A percentile compares a stretch with the other conserved stretches of the same genome.
phyloP scores from a whole-genome alignment of 2,888 invertebrate species.

The Harpagoxenus sublaevis region DNA sequence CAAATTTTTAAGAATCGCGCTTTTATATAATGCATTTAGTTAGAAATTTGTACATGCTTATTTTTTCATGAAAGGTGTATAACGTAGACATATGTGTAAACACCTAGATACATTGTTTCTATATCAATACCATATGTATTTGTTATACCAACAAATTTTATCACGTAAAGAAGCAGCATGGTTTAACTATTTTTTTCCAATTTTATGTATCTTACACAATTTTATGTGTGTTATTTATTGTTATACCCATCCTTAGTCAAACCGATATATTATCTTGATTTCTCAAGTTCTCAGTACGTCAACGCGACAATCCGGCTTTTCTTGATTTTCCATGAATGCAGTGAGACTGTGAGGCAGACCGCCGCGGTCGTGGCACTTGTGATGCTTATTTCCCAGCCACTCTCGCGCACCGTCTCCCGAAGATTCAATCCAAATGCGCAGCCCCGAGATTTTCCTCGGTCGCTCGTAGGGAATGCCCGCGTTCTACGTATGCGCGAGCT shows the following conservation, averaged over 20 bases:
- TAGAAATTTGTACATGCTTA: not conserved
- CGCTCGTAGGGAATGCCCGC: conserved; percentile 42
- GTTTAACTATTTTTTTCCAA: not conserved
- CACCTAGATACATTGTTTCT: not conserved
- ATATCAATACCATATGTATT: not conserved
- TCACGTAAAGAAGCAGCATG: not conserved
- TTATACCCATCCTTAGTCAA: not conserved
- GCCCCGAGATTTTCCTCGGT: conserved; percentile 33
- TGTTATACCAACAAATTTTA: not conserved
- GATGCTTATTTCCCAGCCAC: conserved; percentile 73
- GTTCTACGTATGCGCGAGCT: conserved; percentile 28
- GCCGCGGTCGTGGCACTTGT: conserved; percentile 57
- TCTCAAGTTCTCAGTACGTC: not conserved
- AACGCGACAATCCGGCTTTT: not conserved
- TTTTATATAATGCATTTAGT: not conserved
- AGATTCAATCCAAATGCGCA: conserved; percentile 68
- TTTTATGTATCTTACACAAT: not conserved
- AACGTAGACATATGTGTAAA: not conserved
- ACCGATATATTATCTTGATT: not conserved
- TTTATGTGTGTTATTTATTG: not conserved
- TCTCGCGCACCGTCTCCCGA: conserved; percentile 64
- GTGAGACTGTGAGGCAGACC: conserved; percentile 38
- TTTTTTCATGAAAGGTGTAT: too few species aligned
- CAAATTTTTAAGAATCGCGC: not conserved
- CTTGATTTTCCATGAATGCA: conserved; percentile 37